Base-by-base conservation (phyloP, 1,140 invertebrate species). In the Drosophila persimilis region DNA sequence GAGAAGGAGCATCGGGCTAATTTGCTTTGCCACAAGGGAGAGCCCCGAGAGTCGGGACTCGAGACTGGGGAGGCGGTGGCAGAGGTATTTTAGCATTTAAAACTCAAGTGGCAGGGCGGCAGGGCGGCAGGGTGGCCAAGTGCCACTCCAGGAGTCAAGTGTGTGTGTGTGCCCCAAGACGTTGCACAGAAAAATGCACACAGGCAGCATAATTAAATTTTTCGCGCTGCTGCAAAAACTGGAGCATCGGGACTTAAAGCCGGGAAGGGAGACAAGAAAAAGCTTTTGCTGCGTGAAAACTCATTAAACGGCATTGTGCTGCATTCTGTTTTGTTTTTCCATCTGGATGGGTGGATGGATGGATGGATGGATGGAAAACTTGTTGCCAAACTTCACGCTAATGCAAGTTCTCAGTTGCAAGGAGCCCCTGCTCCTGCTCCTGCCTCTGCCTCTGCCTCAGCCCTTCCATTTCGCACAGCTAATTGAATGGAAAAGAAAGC, bases 61-160 rank as follows among this genome's bases (percentile, higher is more conserved):
- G 35, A 5, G 35, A 39, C 11, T 4, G 11, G 11, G 35, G 11
- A 4, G 35, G 35, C 11, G 11, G 11, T 0, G 35, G 35, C 35
- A 39, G 11, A 43, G 59, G 56, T 26, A 63, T 69, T 69, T 69
- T 69, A 58, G 65, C 53, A 71, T 59, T 71, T 70, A 70, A 70
- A 46, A 50, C 20, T 52, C 43, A 29, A 26, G 13, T 26, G 31
- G 31, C 31, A 31, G 31, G 35, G 59, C 47, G 26, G 24, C 31
- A 13, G 62, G 51, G 15, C 11, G 3, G 44, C 26, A 9, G 29
- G 11, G 61, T 17, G 46, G 46, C 47, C 26, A 80, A 74, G 63
- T 74, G 79, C 70, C 70, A 81, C 79, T 83, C 43, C 60, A 83
- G 70, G 72, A 83, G 79, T 83, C 79, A 83, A 83, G 79, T 84